A percentile compares a stretch with the other conserved stretches of the same genome.
Evolutionary conservation across 2,113 vertebrate genomes (phyloP).

Genomic region (Vulpes lagopus): DNA sequence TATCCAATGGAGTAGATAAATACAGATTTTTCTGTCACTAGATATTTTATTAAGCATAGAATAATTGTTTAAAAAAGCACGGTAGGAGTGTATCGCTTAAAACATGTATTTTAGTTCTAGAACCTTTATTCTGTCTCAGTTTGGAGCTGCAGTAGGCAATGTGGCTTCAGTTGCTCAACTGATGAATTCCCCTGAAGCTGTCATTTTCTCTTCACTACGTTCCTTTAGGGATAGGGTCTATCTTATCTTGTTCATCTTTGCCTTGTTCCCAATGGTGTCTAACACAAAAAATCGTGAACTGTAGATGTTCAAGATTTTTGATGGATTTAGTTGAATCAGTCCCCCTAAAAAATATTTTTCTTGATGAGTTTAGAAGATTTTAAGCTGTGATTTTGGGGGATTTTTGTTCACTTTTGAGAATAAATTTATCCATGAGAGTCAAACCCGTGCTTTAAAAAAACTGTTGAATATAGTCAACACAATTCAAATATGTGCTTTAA

Average conservation of each 20-base stretch:
- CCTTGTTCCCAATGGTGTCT: not conserved
- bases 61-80: conserved; percentile 27
- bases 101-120: not conserved
- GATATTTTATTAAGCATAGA: not conserved
- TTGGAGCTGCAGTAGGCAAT: not conserved
- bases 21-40: not conserved
- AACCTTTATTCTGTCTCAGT: not conserved
- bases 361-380: conserved; percentile 14
- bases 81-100: not conserved
- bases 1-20: conserved; percentile 29
- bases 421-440: conserved; percentile 46
- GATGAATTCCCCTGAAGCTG: not conserved
- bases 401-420: not conserved
- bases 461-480: not conserved
- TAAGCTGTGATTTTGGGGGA: not conserved
- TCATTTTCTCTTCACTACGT: not conserved
- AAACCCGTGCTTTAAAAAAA: conserved; percentile 10
- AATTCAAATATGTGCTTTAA: conserved; percentile 41
- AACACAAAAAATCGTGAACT: conserved; percentile 2
- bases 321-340: conserved; percentile 11
- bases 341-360: conserved; percentile 50
- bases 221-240: not conserved
- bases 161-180: not conserved
- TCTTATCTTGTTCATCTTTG: not conserved
- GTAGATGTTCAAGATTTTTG: not conserved